Evolutionary conservation across 1,140 invertebrate genomes (phyloP).

Genomic region (Fopius arisanus): DNA sequence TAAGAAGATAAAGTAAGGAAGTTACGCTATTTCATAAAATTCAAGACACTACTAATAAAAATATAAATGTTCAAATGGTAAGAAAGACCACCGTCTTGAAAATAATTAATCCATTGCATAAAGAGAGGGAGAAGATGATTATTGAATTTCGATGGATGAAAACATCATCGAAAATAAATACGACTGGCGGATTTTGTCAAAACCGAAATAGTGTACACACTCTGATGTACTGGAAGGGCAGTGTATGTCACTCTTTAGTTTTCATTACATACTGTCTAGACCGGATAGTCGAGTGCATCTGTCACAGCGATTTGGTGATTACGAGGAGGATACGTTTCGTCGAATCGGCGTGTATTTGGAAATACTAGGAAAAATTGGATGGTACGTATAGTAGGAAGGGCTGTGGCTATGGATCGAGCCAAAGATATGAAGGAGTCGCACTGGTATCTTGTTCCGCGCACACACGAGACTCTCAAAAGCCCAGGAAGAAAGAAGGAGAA

Average conservation of each 20-base stretch:
- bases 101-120: too few relatives aligned
- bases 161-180: too few relatives aligned
- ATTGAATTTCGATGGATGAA: too few relatives aligned
- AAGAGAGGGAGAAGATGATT: too few relatives aligned
- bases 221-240: background rate
- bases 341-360: constrained; percentile 49
- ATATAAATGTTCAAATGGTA: too few relatives aligned
- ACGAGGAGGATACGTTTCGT: constrained; percentile 44
- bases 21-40: too few relatives aligned
- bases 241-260: constrained; percentile 34
- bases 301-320: constrained; percentile 55
- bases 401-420: background rate
- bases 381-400: background rate
- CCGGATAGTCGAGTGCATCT: constrained; percentile 52
- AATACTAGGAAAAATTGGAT: constrained; percentile 41
- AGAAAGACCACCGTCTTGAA: too few relatives aligned
- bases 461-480: constrained; percentile 1
- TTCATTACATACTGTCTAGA: constrained; percentile 49
- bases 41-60: too few relatives aligned
- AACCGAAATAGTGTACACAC: too few relatives aligned
- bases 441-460: background rate
- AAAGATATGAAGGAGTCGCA: background rate
- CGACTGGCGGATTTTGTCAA: too few relatives aligned
- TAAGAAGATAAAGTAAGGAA: too few relatives aligned
- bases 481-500: constrained; percentile 28